phyloP scores from a whole-genome alignment of 2,797 vertebrate genomes.

The Lutjanus argentimaculatus region DNA sequence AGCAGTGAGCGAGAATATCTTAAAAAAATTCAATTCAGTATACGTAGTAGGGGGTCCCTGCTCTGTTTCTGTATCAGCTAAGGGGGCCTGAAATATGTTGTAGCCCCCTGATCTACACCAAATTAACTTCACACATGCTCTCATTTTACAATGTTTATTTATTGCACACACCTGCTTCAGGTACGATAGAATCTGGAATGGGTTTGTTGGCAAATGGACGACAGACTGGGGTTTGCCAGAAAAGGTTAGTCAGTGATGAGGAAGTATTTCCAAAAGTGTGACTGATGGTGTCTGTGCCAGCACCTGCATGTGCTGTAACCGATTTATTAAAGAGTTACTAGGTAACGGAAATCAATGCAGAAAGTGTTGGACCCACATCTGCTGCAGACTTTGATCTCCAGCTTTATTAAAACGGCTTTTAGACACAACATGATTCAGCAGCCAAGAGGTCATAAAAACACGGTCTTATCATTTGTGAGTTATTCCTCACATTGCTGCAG shows the following conservation, averaged over 20 bases:
- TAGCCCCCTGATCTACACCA: no score
- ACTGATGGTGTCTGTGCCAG: conserved; percentile 8
- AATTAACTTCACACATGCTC: conserved; percentile 15
- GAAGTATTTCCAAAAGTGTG: conserved; percentile 23
- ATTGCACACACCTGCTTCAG: conserved; percentile 22
- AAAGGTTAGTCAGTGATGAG: conserved; percentile 5
- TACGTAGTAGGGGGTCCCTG: no score
- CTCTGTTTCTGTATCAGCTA: no score
- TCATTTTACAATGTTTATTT: conserved; percentile 47
- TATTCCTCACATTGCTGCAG: conserved; percentile 48
- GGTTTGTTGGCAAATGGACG: conserved; percentile 43
- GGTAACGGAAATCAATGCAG: conserved; percentile 24
- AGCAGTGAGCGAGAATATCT: no score
- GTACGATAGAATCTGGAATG: conserved; percentile 35
- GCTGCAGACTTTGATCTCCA: conserved; percentile 31
- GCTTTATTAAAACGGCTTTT: conserved; percentile 39
- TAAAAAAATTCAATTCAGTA: no score
- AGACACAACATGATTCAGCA: conserved; percentile 47
- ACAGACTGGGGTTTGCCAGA: conserved; percentile 4
- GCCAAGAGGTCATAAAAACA: conserved; percentile 35
- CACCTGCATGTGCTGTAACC: conserved; percentile 14
- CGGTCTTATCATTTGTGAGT: conserved; percentile 44
- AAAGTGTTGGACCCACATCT: conserved; percentile 12
- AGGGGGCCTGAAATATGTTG: no score
- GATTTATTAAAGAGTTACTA: conserved; percentile 1